Evolutionary conservation across 2,113 vertebrate species (phyloP), one percentile per base, ranked within the genome.

Genomic region (Edolisoma coerulescens): DNA sequence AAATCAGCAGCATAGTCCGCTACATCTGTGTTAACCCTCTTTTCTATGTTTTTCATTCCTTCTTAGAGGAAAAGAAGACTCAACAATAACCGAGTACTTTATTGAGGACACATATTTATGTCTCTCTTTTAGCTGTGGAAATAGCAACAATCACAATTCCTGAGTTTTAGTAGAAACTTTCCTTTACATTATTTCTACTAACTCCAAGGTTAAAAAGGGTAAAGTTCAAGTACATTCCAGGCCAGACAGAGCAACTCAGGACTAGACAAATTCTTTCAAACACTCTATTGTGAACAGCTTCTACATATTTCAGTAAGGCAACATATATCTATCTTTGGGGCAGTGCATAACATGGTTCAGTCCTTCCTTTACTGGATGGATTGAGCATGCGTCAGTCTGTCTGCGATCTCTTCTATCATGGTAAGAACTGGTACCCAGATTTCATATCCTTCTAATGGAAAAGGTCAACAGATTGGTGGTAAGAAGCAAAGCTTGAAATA

Each of bases 271-370:
- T 65, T 73, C 37, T 90, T 90, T 63, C 74, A 69, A 52, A 44
- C 8, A 12, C 28, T 84, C 52, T 13, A 19, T 22, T 23, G 52
- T 11, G 30, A 84, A 28, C 28, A 75, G 20, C 14, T 89, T 78
- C 35, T 42, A 73, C 10, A 23, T 49, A 41, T 69, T 83, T 70
- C 87, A 57, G 42, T 61, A 50, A 42, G 24, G 44, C 35, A 77
- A 82, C 69, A 85, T 19, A 9, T 15, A 47, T 35, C 42, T 49
- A 1, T 49, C 35, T 68, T 22, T 76, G 30, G 30, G 30, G 35
- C 39, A 69, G 32, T 1, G 1, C 26, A 35, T 21, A 42, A 42
- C 0, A 0, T 53, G 18, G 9, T 54, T 80, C 67, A 85, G 11
- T 94, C 73, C 42, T 81, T 92, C 53, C 50, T 63, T 68, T 77